These are phyloP conservation scores for Antigone vipio DNA, from an alignment of 2,113 vertebrate genomes.

Conservation along the genomic window DNA sequence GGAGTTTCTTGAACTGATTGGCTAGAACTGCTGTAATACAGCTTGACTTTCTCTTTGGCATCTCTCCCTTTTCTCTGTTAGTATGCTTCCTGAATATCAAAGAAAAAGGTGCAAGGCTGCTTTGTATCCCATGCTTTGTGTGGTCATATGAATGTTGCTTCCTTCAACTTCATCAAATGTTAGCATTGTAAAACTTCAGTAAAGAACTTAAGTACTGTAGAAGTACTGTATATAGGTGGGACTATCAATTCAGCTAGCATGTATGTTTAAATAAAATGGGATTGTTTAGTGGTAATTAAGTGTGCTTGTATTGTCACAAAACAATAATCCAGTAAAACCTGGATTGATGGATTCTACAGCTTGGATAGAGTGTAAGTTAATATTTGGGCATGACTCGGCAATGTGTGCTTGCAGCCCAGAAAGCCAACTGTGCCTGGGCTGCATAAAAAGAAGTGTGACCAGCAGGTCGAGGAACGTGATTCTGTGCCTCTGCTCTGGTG, in stretches of 20 bases:
- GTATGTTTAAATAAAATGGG: background rate
- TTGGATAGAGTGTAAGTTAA: background rate
- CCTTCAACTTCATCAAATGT: background rate
- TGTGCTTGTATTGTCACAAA: background rate
- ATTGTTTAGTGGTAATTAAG: background rate
- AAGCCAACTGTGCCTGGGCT: fast-evolving
- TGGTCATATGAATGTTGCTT: background rate
- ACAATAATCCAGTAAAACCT: background rate
- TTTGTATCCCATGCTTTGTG: background rate
- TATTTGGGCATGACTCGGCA: background rate
- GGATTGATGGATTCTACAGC: background rate
- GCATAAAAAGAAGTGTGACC: fast-evolving
- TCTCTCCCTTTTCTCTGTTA: background rate
- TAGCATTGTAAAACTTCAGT: background rate
- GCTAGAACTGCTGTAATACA: background rate
- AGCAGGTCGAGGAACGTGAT: background rate
- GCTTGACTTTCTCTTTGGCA: background rate
- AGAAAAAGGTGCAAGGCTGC: background rate
- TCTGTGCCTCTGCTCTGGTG: background rate
- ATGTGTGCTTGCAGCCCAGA: fast-evolving
- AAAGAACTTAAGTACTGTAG: background rate
- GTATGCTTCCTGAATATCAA: background rate
- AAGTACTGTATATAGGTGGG: background rate
- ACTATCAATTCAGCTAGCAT: background rate
- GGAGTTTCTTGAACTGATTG: background rate